These are phyloP conservation scores for Hetaerina americana DNA, from an alignment of 1,140 invertebrate species.

Conservation along the genomic window DNA sequence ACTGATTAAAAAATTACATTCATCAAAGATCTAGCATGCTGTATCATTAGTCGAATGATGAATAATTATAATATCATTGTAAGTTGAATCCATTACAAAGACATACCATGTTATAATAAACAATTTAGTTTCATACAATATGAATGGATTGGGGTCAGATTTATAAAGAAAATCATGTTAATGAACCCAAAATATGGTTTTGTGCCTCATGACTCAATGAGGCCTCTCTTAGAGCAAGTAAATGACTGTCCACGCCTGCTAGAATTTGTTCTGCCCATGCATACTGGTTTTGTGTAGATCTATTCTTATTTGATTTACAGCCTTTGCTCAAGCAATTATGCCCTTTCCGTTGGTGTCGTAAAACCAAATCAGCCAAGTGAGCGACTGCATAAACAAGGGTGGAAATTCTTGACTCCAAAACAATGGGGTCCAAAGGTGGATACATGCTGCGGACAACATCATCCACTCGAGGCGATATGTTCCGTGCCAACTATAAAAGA, in stretches of 20 bases:
- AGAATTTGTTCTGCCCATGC: background rate
- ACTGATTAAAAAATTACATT: no score
- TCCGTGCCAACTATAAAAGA: conserved; percentile 44
- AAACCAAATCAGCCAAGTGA: conserved; percentile 38
- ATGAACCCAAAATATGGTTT: background rate
- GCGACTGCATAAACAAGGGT: conserved; percentile 55
- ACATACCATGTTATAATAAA: no score
- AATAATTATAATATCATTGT: no score
- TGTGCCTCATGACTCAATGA: background rate
- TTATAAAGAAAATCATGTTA: no score
- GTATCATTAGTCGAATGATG: no score
- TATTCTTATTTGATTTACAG: background rate
- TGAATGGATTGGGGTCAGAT: no score
- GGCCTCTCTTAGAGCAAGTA: background rate
- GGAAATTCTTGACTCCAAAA: conserved; percentile 54
- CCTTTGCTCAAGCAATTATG: background rate
- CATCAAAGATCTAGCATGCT: no score
- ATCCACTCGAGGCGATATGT: conserved; percentile 54
- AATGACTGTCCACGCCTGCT: background rate
- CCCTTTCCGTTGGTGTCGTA: background rate
- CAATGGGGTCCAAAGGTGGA: conserved; percentile 52
- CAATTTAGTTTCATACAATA: no score
- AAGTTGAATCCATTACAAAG: no score
- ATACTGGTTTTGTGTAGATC: background rate
- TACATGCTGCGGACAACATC: conserved; percentile 60